Conservation (phyloP, 1,140 invertebrate species). For the Drosophila funebris region DNA sequence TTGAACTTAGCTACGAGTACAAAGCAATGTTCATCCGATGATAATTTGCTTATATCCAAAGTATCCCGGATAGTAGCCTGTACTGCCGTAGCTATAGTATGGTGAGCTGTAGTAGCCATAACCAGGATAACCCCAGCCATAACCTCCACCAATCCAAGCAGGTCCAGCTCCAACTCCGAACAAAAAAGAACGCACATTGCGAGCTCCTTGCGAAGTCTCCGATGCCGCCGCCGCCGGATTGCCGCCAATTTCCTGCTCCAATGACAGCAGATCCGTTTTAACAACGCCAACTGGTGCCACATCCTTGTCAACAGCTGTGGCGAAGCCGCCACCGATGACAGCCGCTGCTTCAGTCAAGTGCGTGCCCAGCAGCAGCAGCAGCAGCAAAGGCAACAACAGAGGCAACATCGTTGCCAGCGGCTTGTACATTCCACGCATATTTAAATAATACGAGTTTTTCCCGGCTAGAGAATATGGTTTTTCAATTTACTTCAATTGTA, state of each 20-base stretch:
- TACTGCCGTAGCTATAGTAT: conserved; percentile 1
- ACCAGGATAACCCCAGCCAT: conserved; percentile 27
- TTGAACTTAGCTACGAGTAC: conserved; percentile 28
- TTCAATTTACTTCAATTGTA: conserved; percentile 48
- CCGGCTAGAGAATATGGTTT: conserved; percentile 51
- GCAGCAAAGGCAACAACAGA: background rate
- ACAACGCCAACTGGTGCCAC: conserved; percentile 75
- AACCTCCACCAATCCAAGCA: conserved; percentile 23
- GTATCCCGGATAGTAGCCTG: conserved; percentile 60
- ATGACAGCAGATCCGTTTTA: conserved; percentile 77
- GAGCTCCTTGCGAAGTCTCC: conserved; percentile 19
- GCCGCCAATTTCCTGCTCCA: conserved; percentile 78
- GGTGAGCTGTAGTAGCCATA: conserved; percentile 44
- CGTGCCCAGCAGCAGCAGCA: conserved; percentile 41
- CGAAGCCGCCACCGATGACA: conserved; percentile 25
- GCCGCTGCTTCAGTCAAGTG: conserved; percentile 61
- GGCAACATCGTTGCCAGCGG: background rate
- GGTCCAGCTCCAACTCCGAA: conserved; percentile 45
- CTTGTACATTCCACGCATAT: conserved; percentile 35
- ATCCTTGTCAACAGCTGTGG: conserved; percentile 77
- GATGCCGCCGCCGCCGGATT: conserved; percentile 37
- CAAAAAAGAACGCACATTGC: conserved; percentile 53
- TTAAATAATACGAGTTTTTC: conserved; percentile 36
- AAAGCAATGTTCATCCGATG: conserved; percentile 41
- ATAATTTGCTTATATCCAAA: conserved; percentile 70